Percentiles rank a stretch among this genome's conserved stretches.
phyloP scores from a whole-genome alignment of 2,797 vertebrate genomes.

The Xiphophorus birchmanni region DNA sequence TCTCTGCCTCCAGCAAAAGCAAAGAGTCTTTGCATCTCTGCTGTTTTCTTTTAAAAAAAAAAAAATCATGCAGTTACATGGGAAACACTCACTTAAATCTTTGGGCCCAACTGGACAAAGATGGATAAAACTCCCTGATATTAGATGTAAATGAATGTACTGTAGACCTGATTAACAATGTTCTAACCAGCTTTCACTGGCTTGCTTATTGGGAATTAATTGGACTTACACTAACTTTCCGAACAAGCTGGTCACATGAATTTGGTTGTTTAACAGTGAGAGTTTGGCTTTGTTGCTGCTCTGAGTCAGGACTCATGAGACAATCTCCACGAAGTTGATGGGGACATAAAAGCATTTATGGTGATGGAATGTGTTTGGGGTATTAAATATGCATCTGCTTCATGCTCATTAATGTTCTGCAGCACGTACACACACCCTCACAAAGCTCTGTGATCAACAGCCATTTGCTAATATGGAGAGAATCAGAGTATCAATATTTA shows the following conservation, averaged over 20 bases:
- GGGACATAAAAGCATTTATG: conserved; percentile 69
- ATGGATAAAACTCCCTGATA: background rate
- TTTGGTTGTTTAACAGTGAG: conserved; percentile 1
- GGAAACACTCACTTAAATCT: background rate
- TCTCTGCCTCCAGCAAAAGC: background rate
- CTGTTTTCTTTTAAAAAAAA: background rate
- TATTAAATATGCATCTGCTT: conserved; percentile 76
- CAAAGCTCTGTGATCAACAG: conserved; percentile 69
- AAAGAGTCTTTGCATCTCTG: background rate
- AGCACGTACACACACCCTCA: conserved; percentile 46
- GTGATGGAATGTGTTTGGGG: conserved; percentile 59
- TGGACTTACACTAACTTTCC: background rate
- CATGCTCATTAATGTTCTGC: conserved; percentile 59
- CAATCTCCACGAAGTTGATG: conserved; percentile 37
- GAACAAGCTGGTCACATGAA: conserved; percentile 2
- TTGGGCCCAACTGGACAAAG: background rate
- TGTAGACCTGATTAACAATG: background rate
- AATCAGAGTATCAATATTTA: conserved; percentile 70
- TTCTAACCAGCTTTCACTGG: background rate
- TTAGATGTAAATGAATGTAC: background rate
- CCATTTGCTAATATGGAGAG: conserved; percentile 62
- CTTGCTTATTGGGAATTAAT: background rate
- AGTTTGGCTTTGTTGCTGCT: conserved; percentile 11
- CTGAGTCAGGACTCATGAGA: conserved; percentile 29
- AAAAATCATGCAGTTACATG: background rate